Evolutionary conservation across 1,140 invertebrate genomes (phyloP).

Genomic region (Drosophila sproati): DNA sequence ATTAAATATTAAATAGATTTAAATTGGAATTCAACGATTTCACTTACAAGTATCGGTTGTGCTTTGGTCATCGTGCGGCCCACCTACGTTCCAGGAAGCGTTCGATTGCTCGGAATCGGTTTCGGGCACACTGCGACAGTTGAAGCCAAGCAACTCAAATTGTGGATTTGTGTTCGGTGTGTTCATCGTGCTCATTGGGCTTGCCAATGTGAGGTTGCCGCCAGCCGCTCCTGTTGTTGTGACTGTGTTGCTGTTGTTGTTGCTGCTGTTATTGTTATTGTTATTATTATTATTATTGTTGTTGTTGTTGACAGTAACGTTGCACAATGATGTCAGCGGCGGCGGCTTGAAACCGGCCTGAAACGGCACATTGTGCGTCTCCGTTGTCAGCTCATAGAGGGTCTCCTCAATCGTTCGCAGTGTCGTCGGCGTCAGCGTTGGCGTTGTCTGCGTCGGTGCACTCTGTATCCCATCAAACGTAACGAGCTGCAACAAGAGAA

Average conservation of each 20-base stretch:
- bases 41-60: constrained; percentile 84
- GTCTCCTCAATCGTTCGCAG: constrained; percentile 95
- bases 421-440: constrained; percentile 96
- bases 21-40: not conserved
- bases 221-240: constrained; percentile 37
- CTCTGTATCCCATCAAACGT: constrained; percentile 90
- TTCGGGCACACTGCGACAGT: constrained; percentile 34
- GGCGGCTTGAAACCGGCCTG: constrained; percentile 97
- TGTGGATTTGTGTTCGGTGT: constrained; percentile 28
- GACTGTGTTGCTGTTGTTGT: constrained; percentile 21
- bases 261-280: constrained; percentile 16
- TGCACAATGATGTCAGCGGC: constrained; percentile 52
- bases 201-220: constrained; percentile 23
- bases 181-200: constrained; percentile 29
- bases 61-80: constrained; percentile 76
- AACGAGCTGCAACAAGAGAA: constrained; percentile 89
- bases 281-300: constrained; percentile 11
- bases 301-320: constrained; percentile 15
- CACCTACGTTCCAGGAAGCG: constrained; percentile 66
- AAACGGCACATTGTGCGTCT: constrained; percentile 89
- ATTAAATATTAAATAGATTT: not conserved
- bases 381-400: constrained; percentile 88
- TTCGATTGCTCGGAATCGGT: constrained; percentile 77
- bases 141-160: constrained; percentile 31
- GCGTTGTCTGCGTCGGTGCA: constrained; percentile 95